Percentiles rank a stretch among this genome's conserved stretches.
These are phyloP conservation scores for Pristionchus maxplancki DNA, from an alignment of 2,888 invertebrate genomes.

Conservation along the genomic window DNA sequence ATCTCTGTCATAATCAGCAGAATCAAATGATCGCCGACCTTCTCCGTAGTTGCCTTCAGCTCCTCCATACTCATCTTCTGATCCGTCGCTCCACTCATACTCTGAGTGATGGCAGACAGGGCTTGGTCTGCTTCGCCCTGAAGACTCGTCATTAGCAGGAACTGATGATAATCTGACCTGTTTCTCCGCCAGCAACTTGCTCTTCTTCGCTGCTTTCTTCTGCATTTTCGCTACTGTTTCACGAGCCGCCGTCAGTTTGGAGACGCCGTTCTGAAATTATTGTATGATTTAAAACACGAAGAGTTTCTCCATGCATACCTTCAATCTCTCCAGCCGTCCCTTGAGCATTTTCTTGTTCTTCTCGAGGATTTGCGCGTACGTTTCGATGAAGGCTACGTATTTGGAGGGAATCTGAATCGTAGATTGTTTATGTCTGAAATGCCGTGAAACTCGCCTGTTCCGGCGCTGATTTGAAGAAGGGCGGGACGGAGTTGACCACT, in stretches of 20 bases:
- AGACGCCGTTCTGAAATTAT: slow-evolving; percentile 87
- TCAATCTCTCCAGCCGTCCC: slow-evolving; percentile 83
- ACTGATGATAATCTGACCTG: slow-evolving; percentile 80
- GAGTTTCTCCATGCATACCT: slow-evolving; percentile 79
- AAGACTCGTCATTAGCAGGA: no score
- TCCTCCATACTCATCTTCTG: slow-evolving; percentile 94
- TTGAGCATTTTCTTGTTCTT: slow-evolving; percentile 83
- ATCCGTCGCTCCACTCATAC: slow-evolving; percentile 91
- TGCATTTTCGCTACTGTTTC: slow-evolving; percentile 90
- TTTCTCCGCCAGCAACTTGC: slow-evolving; percentile 87
- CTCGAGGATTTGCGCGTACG: slow-evolving; percentile 82
- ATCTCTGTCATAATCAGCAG: no score
- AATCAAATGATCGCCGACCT: slow-evolving; percentile 67
- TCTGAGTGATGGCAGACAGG: slow-evolving; percentile 92
- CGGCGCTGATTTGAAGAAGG: slow-evolving; percentile 24
- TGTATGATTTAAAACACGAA: no score
- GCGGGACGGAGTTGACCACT: slow-evolving; percentile 56
- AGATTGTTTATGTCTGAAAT: not conserved
- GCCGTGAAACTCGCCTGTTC: not conserved
- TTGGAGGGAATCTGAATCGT: slow-evolving; percentile 62
- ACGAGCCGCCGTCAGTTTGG: slow-evolving; percentile 91
- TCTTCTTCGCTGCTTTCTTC: slow-evolving; percentile 88
- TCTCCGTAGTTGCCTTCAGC: slow-evolving; percentile 86
- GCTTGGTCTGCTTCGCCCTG: slow-evolving; percentile 85
- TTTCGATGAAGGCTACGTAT: slow-evolving; percentile 81